Evolutionary conservation across 2,888 invertebrate species (phyloP).

Genomic region (Thereva unica): DNA sequence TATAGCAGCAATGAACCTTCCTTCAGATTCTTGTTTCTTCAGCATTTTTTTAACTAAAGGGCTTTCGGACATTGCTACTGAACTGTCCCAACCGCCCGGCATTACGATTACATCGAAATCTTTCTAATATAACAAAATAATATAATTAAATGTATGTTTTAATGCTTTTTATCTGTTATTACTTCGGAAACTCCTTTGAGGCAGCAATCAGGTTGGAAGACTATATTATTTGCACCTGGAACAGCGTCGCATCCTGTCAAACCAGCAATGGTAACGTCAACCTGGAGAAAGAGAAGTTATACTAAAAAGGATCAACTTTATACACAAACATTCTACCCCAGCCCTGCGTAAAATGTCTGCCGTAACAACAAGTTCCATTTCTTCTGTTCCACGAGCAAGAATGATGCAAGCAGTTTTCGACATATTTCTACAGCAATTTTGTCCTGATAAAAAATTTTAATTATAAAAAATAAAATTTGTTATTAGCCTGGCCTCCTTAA

Average conservation of each 20-base stretch:
- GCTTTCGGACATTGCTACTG: constrained; percentile 78
- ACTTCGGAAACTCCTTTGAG: constrained; percentile 64
- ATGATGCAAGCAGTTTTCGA: constrained; percentile 73
- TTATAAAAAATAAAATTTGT: too few relatives aligned
- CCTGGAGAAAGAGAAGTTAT: constrained; percentile 56
- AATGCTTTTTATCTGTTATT: constrained; percentile 42
- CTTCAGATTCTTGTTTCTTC: constrained; percentile 75
- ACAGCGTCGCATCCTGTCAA: constrained; percentile 69
- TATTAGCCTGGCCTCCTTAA: too few relatives aligned
- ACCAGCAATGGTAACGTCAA: constrained; percentile 84
- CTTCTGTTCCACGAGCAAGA: constrained; percentile 89
- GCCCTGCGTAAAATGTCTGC: constrained; percentile 88
- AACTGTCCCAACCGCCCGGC: constrained; percentile 90
- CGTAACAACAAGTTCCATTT: constrained; percentile 92
- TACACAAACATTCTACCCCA: constrained; percentile 65
- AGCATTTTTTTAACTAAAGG: constrained; percentile 76
- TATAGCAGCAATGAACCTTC: constrained; percentile 86
- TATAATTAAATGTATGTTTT: too few relatives aligned
- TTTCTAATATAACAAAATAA: constrained; percentile 36
- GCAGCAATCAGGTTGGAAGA: constrained; percentile 77
- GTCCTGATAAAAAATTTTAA: too few relatives aligned
- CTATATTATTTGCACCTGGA: constrained; percentile 81
- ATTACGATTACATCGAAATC: constrained; percentile 75
- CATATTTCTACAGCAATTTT: constrained; percentile 2
- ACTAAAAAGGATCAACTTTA: too few relatives aligned